A percentile compares a stretch with the other conserved stretches of the same genome.
Evolutionary conservation across 2,113 vertebrate genomes (phyloP).

Genomic region (Apaloderma vittatum): DNA sequence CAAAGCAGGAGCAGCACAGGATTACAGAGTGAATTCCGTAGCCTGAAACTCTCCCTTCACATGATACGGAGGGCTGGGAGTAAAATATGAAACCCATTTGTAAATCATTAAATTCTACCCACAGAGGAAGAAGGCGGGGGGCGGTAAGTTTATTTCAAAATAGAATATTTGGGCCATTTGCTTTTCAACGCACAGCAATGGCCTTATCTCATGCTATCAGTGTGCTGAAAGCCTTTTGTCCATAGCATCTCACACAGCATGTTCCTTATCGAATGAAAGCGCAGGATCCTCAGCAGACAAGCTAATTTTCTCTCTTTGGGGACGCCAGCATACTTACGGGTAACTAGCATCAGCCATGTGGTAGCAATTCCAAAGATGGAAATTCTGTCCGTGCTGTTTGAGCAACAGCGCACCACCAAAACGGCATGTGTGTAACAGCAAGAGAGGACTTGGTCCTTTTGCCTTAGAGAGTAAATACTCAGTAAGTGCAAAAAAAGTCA

Average conservation of each 20-base stretch:
- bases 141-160: background rate
- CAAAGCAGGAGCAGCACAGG: background rate
- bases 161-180: background rate
- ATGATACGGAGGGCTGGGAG: background rate
- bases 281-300: background rate
- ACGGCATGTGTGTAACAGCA: background rate
- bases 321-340: background rate
- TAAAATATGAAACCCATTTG: background rate
- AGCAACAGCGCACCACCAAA: background rate
- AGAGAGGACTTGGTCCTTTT: background rate
- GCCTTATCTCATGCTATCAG: background rate
- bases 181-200: background rate
- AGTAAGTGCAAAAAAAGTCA: background rate
- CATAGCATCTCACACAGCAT: fast-evolving
- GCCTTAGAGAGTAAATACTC: background rate
- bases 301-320: background rate
- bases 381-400: conserved; percentile 21
- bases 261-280: background rate
- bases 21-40: background rate
- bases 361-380: conserved; percentile 66
- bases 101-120: background rate
- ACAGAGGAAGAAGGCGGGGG: background rate
- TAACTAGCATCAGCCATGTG: background rate
- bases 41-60: background rate
- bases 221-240: background rate